Percentiles rank a stretch among this genome's conserved stretches.
These are phyloP conservation scores for Apus apus DNA, from an alignment of 2,113 vertebrate genomes.

Conservation along the genomic window DNA sequence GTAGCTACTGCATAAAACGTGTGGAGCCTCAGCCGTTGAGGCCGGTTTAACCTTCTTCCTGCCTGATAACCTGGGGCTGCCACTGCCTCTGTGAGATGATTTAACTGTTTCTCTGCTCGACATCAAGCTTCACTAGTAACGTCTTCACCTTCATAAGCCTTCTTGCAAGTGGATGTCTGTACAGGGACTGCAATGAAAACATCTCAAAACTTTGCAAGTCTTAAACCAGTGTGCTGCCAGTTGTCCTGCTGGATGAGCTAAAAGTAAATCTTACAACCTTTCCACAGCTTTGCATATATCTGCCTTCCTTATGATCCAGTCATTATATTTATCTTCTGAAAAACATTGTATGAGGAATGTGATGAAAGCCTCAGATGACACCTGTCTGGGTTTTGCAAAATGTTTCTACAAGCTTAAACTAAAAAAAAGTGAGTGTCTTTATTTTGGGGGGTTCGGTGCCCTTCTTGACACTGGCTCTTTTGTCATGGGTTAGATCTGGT, in stretches of 20 bases:
- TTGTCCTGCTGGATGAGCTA: neutral
- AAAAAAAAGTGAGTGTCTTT: neutral
- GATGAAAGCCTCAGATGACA: neutral
- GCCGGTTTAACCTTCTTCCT: neutral
- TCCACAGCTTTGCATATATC: accelerated
- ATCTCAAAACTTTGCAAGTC: neutral
- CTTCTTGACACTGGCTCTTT: neutral
- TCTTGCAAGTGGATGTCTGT: neutral
- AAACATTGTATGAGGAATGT: neutral
- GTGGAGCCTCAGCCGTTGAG: neutral
- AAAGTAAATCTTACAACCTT: neutral
- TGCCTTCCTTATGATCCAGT: neutral
- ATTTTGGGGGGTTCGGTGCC: neutral
- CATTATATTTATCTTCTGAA: neutral
- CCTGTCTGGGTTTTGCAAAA: neutral
- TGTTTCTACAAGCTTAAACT: neutral
- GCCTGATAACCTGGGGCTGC: neutral
- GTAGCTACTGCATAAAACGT: neutral
- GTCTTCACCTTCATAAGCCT: neutral
- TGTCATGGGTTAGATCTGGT: neutral
- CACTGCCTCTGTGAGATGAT: neutral
- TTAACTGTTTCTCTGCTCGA: neutral
- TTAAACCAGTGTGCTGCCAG: neutral
- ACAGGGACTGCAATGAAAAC: neutral
- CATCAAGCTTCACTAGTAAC: neutral